These are phyloP conservation scores for Podarcis siculus DNA, from an alignment of 2,797 vertebrate species.

Conservation along the genomic window DNA sequence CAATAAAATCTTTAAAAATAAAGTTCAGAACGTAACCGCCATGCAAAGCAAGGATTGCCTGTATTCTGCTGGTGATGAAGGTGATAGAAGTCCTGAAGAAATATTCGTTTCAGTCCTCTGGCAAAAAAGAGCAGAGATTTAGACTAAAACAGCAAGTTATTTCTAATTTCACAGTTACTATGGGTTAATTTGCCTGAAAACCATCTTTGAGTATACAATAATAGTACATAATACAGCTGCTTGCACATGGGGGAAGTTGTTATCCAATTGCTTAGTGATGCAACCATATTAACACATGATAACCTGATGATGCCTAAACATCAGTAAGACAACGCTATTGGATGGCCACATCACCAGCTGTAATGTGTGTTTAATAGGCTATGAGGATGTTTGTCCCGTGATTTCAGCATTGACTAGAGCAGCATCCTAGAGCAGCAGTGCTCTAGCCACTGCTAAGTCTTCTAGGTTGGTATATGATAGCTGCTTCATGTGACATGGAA, in stretches of 20 bases:
- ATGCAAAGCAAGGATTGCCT: background rate
- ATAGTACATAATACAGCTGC: no score
- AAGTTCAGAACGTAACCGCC: no score
- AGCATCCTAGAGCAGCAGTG: background rate
- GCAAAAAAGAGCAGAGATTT: conserved; percentile 39
- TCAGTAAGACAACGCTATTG: background rate
- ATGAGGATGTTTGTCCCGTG: background rate
- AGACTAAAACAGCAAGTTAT: background rate
- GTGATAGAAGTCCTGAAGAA: conserved; percentile 23
- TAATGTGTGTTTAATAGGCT: background rate
- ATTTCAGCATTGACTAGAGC: background rate
- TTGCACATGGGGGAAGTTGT: background rate
- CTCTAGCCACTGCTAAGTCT: background rate
- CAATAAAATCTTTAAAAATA: no score
- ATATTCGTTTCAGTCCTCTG: conserved; percentile 10
- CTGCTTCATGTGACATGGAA: background rate
- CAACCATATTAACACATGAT: background rate
- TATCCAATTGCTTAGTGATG: background rate
- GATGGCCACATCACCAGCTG: background rate
- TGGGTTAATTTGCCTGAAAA: background rate
- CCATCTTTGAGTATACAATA: background rate
- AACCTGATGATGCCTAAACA: background rate
- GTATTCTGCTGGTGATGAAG: background rate
- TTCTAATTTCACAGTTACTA: background rate
- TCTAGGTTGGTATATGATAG: no score